Evolutionary conservation across 2,888 invertebrate species (phyloP).

Genomic region (Colletes collaris): DNA sequence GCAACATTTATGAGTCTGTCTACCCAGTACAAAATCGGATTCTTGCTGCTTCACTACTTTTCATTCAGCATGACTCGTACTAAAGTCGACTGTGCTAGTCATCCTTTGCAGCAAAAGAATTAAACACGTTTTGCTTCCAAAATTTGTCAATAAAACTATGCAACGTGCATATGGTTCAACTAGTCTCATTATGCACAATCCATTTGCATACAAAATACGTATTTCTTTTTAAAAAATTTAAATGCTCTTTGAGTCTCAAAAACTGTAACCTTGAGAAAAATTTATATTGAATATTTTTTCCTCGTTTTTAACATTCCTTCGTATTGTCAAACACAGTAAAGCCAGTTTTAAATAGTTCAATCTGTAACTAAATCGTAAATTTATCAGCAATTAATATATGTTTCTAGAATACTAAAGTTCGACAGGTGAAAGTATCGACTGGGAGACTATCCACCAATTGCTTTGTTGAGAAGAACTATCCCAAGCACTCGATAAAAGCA

Average conservation of each 20-base stretch:
- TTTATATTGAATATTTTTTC: not conserved
- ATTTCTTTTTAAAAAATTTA: no score
- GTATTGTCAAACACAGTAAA: not conserved
- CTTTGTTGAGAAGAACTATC: no score
- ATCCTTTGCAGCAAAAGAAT: not conserved
- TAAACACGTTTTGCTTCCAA: not conserved
- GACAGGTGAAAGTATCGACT: no score
- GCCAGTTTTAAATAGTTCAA: not conserved
- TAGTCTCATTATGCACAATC: no score
- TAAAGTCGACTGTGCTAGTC: no score
- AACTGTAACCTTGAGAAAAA: not conserved
- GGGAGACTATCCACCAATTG: no score
- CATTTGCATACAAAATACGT: not conserved
- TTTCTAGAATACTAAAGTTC: no score
- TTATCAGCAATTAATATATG: not conserved
- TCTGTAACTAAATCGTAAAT: not conserved
- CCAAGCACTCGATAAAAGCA: no score
- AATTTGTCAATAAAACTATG: conserved; percentile 1
- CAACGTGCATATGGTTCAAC: not conserved
- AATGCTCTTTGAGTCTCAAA: not conserved
- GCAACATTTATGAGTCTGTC: no score
- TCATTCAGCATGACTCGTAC: no score
- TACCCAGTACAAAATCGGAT: no score
- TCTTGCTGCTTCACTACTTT: no score
- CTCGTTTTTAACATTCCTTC: not conserved